These are phyloP conservation scores for Emydocephalus ijimae DNA, from an alignment of 2,113 vertebrate species.

Conservation along the genomic window DNA sequence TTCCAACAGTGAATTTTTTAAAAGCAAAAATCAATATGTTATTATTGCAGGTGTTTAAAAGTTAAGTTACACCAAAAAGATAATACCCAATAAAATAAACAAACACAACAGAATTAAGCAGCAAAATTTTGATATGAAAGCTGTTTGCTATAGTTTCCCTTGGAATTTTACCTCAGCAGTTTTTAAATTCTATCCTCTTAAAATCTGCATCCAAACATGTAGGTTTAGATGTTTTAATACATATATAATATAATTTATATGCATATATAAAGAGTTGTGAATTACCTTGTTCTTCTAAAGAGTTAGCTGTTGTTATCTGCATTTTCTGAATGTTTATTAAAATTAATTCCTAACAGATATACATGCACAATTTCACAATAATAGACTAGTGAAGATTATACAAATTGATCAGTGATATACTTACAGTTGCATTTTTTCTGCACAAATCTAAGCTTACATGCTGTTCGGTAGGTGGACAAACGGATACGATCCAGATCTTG, in stretches of 20 bases:
- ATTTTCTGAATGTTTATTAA: conserved; percentile 13
- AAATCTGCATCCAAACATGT: neutral
- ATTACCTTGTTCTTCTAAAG: conserved; percentile 1
- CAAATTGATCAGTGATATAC: conserved; percentile 63
- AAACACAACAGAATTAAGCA: neutral
- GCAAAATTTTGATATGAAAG: neutral
- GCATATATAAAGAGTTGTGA: neutral
- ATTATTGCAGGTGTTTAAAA: conserved; percentile 1
- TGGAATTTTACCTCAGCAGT: neutral
- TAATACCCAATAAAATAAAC: neutral
- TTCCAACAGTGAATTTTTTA: neutral
- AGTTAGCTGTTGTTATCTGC: conserved; percentile 4
- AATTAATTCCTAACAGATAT: neutral
- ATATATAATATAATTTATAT: neutral
- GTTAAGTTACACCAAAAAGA: neutral
- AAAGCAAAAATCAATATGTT: neutral
- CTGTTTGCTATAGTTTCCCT: neutral
- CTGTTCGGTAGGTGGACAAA: conserved; percentile 95
- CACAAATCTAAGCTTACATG: conserved; percentile 96
- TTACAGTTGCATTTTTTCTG: conserved; percentile 98
- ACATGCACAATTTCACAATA: neutral
- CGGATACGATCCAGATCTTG: conserved; percentile 97
- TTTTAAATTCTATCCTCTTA: neutral
- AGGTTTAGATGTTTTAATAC: neutral
- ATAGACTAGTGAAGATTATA: conserved; percentile 1